These are phyloP conservation scores for Cyphomyrus discorhynchus DNA, from an alignment of 2,113 vertebrate genomes.

Conservation along the genomic window DNA sequence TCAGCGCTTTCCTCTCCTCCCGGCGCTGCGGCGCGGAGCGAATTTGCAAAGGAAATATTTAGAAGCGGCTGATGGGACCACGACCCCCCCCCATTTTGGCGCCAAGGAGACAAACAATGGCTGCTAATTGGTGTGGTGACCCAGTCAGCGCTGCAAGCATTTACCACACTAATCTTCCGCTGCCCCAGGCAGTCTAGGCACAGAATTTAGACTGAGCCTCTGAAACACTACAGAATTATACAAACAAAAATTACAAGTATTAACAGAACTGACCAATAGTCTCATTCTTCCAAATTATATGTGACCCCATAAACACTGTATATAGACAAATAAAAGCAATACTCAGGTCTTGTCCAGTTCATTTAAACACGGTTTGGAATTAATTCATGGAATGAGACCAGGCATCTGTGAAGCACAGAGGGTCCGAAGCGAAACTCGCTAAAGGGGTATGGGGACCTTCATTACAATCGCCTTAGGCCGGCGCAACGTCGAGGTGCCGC, in stretches of 20 bases:
- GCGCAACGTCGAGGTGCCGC: background rate
- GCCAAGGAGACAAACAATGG: background rate
- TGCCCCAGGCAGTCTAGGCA: background rate
- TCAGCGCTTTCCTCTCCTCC: background rate
- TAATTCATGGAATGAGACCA: background rate
- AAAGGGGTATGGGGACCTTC: background rate
- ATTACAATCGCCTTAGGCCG: background rate
- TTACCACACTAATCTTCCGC: background rate
- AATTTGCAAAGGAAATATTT: background rate
- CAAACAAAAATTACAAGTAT: background rate
- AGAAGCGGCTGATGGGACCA: background rate
- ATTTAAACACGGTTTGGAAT: background rate
- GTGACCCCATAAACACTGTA: background rate
- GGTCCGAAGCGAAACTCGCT: background rate
- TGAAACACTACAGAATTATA: background rate
- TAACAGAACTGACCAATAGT: background rate
- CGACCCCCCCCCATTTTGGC: background rate
- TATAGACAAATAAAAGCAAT: background rate
- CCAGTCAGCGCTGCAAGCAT: background rate
- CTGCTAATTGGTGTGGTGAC: slow-evolving; percentile 8
- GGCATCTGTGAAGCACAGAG: background rate
- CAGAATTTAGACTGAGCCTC: background rate
- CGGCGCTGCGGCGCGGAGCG: background rate
- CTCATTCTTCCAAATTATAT: background rate
- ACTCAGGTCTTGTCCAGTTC: background rate